Percentiles rank a stretch among this genome's conserved stretches.
phyloP scores from a whole-genome alignment of 2,888 invertebrate species.

The Myopa testacea region DNA sequence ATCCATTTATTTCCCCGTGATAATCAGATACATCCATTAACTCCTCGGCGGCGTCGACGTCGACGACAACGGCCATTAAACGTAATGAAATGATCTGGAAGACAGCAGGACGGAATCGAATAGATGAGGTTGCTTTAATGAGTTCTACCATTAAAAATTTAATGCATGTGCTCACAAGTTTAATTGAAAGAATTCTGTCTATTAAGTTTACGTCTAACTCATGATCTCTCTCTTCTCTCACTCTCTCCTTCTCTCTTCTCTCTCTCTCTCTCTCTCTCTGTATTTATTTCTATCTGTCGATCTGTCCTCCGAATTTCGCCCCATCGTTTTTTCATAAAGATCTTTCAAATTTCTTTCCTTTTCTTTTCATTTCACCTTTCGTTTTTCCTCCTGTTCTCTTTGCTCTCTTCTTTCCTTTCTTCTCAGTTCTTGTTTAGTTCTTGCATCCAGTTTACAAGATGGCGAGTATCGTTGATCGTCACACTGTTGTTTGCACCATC shows the following conservation, averaged over 20 bases:
- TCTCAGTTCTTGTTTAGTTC: no score
- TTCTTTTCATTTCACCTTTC: no score
- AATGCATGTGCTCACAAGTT: neutral
- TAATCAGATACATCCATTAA: neutral
- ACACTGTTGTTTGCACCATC: no score
- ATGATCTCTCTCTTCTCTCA: neutral
- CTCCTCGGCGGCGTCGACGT: neutral
- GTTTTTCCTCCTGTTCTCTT: no score
- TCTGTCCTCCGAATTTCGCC: no score
- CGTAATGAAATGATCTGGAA: neutral
- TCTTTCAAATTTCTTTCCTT: no score
- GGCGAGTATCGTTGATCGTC: no score
- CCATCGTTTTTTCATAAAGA: no score
- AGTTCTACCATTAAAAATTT: neutral
- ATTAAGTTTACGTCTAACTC: neutral
- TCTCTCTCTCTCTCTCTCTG: no score
- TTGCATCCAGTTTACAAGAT: no score
- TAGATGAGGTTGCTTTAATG: neutral
- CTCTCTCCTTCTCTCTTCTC: neutral
- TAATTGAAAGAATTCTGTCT: neutral
- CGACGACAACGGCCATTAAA: neutral
- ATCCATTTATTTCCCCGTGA: neutral
- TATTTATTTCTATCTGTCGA: no score
- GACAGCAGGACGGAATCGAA: neutral
- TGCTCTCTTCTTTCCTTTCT: no score